phyloP scores from a whole-genome alignment of 2,113 vertebrate genomes.

The Cairina moschata region DNA sequence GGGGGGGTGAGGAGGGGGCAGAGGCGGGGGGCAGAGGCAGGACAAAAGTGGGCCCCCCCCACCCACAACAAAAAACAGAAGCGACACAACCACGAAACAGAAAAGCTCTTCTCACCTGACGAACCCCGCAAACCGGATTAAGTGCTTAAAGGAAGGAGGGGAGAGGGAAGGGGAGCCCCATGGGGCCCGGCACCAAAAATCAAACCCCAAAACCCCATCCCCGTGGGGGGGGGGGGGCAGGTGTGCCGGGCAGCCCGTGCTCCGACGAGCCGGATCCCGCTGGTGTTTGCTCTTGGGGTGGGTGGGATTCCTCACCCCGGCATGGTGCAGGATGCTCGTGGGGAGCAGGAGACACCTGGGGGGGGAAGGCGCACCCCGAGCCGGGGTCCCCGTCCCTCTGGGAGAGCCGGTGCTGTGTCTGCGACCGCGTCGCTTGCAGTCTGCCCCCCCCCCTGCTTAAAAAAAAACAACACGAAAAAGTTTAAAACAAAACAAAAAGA shows the following conservation, averaged over 20 bases:
- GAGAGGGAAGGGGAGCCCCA: not conserved
- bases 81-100: conserved; percentile 62
- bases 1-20: not conserved
- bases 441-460: not conserved
- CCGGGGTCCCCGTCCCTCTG: not conserved
- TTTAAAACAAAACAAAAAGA: not conserved
- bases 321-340: too few relatives aligned
- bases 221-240: too few relatives aligned
- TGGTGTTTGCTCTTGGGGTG: too few relatives aligned
- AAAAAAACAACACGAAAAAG: not conserved
- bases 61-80: conserved; percentile 33
- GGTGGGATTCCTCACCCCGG: too few relatives aligned
- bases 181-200: not conserved
- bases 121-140: conserved; percentile 74
- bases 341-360: not conserved
- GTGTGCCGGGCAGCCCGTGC: too few relatives aligned
- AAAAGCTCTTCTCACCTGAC: conserved; percentile 75
- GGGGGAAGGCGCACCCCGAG: not conserved
- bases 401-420: not conserved
- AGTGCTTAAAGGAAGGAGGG: conserved; percentile 77
- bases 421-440: conserved; percentile 18
- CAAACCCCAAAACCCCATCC: too few relatives aligned
- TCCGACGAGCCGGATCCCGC: too few relatives aligned
- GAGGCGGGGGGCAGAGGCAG: conserved; percentile 14
- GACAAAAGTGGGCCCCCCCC: not conserved